A percentile compares a stretch with the other conserved stretches of the same genome.
phyloP scores from a whole-genome alignment of 2,113 vertebrate genomes.

The Chiloscyllium plagiosum region DNA sequence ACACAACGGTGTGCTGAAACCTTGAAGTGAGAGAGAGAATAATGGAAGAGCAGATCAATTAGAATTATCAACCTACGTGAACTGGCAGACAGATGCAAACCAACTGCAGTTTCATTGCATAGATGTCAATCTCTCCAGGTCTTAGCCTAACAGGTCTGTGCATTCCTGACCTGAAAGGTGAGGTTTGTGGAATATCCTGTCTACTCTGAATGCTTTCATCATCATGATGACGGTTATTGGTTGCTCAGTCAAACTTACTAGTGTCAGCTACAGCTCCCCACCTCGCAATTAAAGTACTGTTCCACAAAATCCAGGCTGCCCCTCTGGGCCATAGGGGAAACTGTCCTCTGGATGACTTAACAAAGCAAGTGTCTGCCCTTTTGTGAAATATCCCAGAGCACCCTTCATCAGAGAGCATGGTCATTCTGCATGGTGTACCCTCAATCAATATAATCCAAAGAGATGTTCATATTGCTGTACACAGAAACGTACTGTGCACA shows the following conservation, averaged over 20 bases:
- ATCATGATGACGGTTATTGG: background rate
- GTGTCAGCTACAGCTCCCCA: background rate
- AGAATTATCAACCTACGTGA: background rate
- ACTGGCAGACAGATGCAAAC: background rate
- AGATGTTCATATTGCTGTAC: background rate
- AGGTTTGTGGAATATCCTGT: background rate
- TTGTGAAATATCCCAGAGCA: background rate
- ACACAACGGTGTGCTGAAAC: background rate
- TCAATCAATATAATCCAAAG: too few relatives aligned
- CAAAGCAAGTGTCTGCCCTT: background rate
- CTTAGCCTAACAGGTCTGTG: background rate
- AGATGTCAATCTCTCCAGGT: background rate
- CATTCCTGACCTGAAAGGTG: background rate
- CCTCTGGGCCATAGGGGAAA: background rate
- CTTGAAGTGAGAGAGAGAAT: background rate
- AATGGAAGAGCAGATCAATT: background rate
- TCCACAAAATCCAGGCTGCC: background rate
- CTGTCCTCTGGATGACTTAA: background rate
- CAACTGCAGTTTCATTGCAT: background rate
- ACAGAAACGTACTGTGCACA: background rate
- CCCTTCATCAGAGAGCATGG: background rate
- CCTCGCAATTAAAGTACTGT: background rate
- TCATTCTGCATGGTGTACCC: background rate
- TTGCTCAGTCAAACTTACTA: background rate
- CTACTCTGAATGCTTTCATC: background rate